These are phyloP conservation scores for Ashinkailepas kermadecensis DNA, from an alignment of 2,888 invertebrate species.

Conservation along the genomic window DNA sequence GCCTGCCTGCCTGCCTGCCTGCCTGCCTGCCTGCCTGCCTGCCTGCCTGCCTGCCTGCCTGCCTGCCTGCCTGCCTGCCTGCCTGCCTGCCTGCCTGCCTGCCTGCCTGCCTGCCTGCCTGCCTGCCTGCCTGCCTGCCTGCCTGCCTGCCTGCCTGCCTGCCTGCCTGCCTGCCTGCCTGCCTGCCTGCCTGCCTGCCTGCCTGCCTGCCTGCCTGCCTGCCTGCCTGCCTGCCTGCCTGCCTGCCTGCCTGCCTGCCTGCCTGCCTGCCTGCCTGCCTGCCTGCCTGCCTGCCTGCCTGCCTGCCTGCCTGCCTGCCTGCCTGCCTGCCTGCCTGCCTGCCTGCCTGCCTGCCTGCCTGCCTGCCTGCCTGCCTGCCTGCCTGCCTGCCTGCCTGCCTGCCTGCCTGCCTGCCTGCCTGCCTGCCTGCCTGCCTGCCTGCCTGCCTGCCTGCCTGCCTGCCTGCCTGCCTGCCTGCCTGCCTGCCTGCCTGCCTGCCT, in stretches of 20 bases:
- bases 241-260: background rate
- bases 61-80: constrained; percentile 27
- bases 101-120: background rate
- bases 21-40: constrained; percentile 15
- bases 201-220: background rate
- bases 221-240: background rate
- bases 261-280: background rate
- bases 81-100: constrained; percentile 15
- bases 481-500: no score
- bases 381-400: no score
- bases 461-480: no score
- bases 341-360: no score
- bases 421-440: no score
- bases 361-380: no score
- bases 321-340: no score
- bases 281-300: constrained; percentile 25
- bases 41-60: constrained; percentile 26
- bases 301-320: constrained; percentile 23
- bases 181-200: background rate
- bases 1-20: constrained; percentile 2
- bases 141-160: background rate
- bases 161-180: constrained; percentile 3
- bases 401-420: no score
- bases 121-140: background rate
- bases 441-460: no score